A percentile compares a stretch with the other conserved stretches of the same genome.
Conservation (phyloP, 2,797 vertebrate genomes). For the Diceros bicornis region DNA sequence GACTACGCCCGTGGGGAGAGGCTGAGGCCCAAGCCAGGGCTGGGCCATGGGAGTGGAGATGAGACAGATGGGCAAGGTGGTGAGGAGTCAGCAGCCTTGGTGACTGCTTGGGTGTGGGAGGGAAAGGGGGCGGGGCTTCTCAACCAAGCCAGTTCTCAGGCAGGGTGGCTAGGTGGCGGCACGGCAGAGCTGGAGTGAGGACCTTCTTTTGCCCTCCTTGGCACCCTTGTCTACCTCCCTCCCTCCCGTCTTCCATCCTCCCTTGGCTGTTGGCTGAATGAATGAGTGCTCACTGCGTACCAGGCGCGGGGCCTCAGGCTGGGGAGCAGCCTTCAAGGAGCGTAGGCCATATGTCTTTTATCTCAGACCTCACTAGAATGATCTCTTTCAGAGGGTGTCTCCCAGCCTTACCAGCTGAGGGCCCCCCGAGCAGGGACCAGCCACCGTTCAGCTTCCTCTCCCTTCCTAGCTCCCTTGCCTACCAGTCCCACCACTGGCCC, state of each 20-base stretch:
- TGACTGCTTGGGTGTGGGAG: not conserved
- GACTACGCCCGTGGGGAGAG: too few species aligned
- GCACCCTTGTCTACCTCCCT: not conserved
- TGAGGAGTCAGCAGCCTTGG: not conserved
- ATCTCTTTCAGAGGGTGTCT: not conserved
- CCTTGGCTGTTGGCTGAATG: not conserved
- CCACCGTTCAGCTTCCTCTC: not conserved
- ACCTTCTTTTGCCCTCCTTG: not conserved
- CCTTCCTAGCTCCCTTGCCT: not conserved
- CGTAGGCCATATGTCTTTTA: not conserved
- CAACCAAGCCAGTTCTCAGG: not conserved
- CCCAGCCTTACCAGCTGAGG: not conserved
- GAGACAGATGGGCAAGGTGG: not conserved
- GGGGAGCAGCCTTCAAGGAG: not conserved
- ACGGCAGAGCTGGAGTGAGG: not conserved
- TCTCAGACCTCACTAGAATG: rapidly evolving
- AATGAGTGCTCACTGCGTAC: too few species aligned
- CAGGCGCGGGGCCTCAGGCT: not conserved
- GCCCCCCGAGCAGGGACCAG: not conserved
- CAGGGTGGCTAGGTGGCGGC: not conserved
- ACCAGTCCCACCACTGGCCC: not conserved
- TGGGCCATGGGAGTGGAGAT: rapidly evolving
- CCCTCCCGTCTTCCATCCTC: not conserved
- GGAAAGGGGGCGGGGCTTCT: not conserved
- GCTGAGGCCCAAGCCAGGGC: not conserved